Evolutionary conservation across 2,888 invertebrate species (phyloP).

Genomic region (Drosophila ochracea): DNA sequence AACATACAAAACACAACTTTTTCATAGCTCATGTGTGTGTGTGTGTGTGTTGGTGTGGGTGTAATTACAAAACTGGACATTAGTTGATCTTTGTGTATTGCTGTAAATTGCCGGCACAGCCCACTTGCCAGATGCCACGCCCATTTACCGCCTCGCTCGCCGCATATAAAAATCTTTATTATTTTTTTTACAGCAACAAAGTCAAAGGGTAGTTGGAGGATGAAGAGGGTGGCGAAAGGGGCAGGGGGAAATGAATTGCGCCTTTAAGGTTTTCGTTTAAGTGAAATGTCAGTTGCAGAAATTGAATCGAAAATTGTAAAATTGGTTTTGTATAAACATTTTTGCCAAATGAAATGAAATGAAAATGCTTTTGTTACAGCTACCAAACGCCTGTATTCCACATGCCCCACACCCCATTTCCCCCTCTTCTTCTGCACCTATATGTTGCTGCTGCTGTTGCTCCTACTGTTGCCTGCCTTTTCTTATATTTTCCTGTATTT

Average conservation of each 20-base stretch:
- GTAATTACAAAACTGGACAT: constrained; percentile 44
- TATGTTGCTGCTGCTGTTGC: not conserved
- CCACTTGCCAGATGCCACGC: constrained; percentile 26
- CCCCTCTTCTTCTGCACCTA: not conserved
- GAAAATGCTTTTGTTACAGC: constrained; percentile 77
- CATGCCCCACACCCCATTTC: constrained; percentile 16
- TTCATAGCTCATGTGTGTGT: constrained; percentile 34
- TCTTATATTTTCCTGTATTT: not conserved
- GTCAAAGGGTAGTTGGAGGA: constrained; percentile 48
- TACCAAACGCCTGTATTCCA: constrained; percentile 30
- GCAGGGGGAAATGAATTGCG: constrained; percentile 60
- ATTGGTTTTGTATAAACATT: constrained; percentile 81
- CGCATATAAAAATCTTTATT: constrained; percentile 8
- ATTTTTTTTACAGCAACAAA: constrained; percentile 26
- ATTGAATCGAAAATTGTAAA: constrained; percentile 84
- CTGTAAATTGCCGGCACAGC: constrained; percentile 1
- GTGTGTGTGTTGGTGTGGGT: constrained; percentile 1
- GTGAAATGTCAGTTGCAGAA: constrained; percentile 85
- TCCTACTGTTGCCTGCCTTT: constrained; percentile 15
- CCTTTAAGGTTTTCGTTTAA: constrained; percentile 85
- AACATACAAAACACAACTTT: constrained; percentile 24
- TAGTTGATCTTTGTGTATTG: constrained; percentile 36
- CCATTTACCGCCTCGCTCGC: constrained; percentile 10
- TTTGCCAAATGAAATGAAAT: constrained; percentile 78
- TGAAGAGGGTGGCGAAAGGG: not conserved